A percentile compares a stretch with the other conserved stretches of the same genome.
Evolutionary conservation across 1,140 invertebrate genomes (phyloP).

Genomic region (Contarinia nasturtii): DNA sequence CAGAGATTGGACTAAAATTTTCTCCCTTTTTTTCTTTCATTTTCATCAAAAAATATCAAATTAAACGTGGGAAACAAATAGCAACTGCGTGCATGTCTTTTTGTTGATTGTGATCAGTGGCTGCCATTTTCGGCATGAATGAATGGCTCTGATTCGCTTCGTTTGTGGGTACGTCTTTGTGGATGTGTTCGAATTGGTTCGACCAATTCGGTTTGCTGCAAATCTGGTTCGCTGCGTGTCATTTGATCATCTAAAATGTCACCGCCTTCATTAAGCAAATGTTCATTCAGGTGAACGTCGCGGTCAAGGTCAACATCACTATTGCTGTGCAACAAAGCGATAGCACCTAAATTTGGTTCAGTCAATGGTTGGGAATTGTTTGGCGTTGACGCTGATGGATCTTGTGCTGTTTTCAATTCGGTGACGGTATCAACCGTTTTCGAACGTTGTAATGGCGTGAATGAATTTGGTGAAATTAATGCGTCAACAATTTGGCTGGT

Average conservation of each 20-base stretch:
- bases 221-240: slow-evolving; percentile 23
- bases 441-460: slow-evolving; percentile 15
- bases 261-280: slow-evolving; percentile 29
- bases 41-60: too few relatives aligned
- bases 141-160: slow-evolving; percentile 24
- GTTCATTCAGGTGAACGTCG: slow-evolving; percentile 55
- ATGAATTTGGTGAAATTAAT: slow-evolving; percentile 2
- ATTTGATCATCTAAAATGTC: slow-evolving; percentile 23
- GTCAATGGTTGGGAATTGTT: slow-evolving; percentile 24
- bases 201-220: slow-evolving; percentile 12
- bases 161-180: slow-evolving; percentile 19
- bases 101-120: too few relatives aligned
- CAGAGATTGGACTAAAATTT: too few relatives aligned
- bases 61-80: too few relatives aligned
- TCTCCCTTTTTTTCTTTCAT: too few relatives aligned
- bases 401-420: slow-evolving; percentile 11
- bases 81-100: too few relatives aligned
- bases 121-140: slow-evolving; percentile 5
- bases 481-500: slow-evolving; percentile 1
- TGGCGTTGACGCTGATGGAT: slow-evolving; percentile 17
- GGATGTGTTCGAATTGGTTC: neutral
- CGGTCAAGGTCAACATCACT: slow-evolving; percentile 65
- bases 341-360: slow-evolving; percentile 34
- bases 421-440: slow-evolving; percentile 11
- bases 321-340: slow-evolving; percentile 71